Conservation (phyloP, 2,888 invertebrate genomes). For the Diaprepes abbreviatus region DNA sequence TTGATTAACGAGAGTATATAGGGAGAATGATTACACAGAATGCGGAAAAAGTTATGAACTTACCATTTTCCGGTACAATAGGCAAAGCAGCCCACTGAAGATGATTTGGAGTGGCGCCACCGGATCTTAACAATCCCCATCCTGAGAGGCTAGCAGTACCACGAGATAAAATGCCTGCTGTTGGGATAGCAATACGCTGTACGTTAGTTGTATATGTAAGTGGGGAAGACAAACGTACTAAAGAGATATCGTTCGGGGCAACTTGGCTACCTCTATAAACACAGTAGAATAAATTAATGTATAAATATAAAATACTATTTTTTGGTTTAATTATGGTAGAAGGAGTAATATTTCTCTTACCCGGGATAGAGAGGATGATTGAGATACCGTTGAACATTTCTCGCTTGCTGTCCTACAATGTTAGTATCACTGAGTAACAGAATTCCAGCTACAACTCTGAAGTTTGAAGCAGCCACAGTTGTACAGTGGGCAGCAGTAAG, state of each 20-base stretch:
- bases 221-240: conserved; percentile 65
- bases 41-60: too few species aligned
- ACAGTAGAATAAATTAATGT: too few species aligned
- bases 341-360: too few species aligned
- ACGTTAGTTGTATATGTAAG: conserved; percentile 53
- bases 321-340: too few species aligned
- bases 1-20: too few species aligned
- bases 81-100: conserved; percentile 1
- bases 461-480: conserved; percentile 45
- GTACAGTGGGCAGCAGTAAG: conserved; percentile 42
- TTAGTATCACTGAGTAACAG: conserved; percentile 50
- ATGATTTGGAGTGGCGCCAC: conserved; percentile 6
- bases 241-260: conserved; percentile 69
- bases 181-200: conserved; percentile 19
- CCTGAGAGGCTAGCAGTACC: conserved; percentile 21
- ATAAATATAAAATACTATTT: too few species aligned
- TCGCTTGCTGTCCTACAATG: conserved; percentile 27
- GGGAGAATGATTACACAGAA: too few species aligned
- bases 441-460: conserved; percentile 57
- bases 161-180: too few species aligned
- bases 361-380: conserved; percentile 35
- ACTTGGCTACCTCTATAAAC: conserved; percentile 16
- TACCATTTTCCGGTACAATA: too few species aligned
- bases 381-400: conserved; percentile 6
- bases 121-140: conserved; percentile 20